Conservation (phyloP, 2,797 vertebrate species). For the Sebastolobus alascanus region DNA sequence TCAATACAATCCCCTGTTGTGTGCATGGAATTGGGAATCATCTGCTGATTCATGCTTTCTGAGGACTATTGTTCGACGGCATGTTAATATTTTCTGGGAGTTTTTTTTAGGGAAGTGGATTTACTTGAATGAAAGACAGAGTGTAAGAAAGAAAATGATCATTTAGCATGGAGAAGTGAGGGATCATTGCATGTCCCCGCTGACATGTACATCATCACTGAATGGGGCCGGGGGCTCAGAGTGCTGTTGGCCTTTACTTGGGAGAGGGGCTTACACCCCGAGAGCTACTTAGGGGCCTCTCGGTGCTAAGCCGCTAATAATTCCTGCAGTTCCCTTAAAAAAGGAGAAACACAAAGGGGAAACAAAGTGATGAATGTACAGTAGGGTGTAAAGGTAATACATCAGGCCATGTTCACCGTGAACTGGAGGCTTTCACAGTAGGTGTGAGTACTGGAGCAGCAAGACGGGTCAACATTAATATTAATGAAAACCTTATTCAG, state of each 20-base stretch:
- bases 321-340: conserved; percentile 79
- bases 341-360: conserved; percentile 72
- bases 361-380: conserved; percentile 81
- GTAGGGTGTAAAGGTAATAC: conserved; percentile 51
- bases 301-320: conserved; percentile 84
- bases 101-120: conserved; percentile 70
- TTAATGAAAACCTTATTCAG: background rate
- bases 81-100: conserved; percentile 77
- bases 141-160: conserved; percentile 73
- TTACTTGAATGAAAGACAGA: conserved; percentile 73
- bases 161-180: conserved; percentile 75
- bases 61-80: conserved; percentile 70
- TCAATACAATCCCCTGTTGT: conserved; percentile 75
- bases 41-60: conserved; percentile 83
- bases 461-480: conserved; percentile 11
- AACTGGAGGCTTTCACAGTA: conserved; percentile 12
- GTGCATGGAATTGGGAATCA: conserved; percentile 76
- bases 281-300: conserved; percentile 81
- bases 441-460: conserved; percentile 11
- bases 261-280: conserved; percentile 82
- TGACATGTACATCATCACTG: conserved; percentile 76
- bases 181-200: conserved; percentile 76
- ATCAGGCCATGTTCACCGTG: conserved; percentile 38
- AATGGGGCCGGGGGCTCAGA: conserved; percentile 67
- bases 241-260: conserved; percentile 74